phyloP scores from a whole-genome alignment of 2,113 vertebrate species.

The Pterocles gutturalis region DNA sequence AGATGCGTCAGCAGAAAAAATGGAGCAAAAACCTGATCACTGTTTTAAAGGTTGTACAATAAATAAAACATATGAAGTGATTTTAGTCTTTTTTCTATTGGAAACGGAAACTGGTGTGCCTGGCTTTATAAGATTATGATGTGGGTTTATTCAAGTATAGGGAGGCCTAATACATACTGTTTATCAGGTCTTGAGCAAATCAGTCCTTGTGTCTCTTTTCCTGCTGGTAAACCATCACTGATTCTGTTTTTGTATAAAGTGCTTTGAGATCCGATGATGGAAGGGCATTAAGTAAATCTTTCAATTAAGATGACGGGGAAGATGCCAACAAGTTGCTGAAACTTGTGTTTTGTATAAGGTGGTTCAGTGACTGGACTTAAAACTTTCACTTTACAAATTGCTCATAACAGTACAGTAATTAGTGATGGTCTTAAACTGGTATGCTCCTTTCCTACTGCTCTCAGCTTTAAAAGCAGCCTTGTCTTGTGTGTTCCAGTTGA shows the following conservation, averaged over 20 bases:
- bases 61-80: background rate
- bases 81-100: background rate
- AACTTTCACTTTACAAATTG: background rate
- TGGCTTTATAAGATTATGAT: background rate
- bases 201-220: background rate
- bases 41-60: background rate
- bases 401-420: fast-evolving
- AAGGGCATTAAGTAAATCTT: background rate
- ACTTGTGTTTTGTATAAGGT: background rate
- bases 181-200: background rate
- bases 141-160: background rate
- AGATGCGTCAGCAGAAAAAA: background rate
- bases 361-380: background rate
- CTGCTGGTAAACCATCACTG: background rate
- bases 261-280: background rate
- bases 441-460: background rate
- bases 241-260: background rate
- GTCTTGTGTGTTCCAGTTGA: background rate
- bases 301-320: background rate
- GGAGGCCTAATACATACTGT: background rate
- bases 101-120: background rate
- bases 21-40: fast-evolving
- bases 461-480: background rate
- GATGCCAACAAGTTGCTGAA: background rate
- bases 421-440: background rate